A percentile compares a stretch with the other conserved stretches of the same genome.
Evolutionary conservation across 1,140 invertebrate species (phyloP).

Genomic region (Drosophila lacteicornis): DNA sequence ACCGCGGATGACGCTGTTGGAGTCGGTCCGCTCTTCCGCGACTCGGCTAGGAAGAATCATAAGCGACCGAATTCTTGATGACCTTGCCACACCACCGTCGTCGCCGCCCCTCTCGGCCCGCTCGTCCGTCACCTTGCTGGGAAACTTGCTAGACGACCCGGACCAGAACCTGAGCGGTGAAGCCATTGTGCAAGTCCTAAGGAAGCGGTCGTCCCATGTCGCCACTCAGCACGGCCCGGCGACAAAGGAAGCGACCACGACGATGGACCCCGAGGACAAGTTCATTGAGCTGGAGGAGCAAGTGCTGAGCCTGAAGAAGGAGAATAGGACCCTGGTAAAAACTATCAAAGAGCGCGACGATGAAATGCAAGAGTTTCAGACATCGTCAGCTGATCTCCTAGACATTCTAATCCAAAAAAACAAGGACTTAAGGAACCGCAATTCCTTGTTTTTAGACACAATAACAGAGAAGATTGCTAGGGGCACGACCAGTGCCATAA

Average conservation of each 20-base stretch:
- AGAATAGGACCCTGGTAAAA: conserved; percentile 52
- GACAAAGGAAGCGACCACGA: not conserved
- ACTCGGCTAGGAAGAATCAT: too few relatives aligned
- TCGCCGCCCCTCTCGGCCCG: too few relatives aligned
- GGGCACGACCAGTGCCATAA: not conserved
- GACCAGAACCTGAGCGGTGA: too few relatives aligned
- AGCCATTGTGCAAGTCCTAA: too few relatives aligned
- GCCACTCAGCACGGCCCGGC: too few relatives aligned
- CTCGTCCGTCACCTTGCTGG: too few relatives aligned
- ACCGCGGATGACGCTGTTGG: too few relatives aligned
- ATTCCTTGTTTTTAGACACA: conserved; percentile 22
- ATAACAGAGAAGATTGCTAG: not conserved
- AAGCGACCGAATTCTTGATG: too few relatives aligned
- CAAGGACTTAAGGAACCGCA: conserved; percentile 36
- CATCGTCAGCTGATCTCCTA: conserved; percentile 17
- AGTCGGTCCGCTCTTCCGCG: too few relatives aligned
- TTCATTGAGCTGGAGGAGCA: conserved; percentile 70
- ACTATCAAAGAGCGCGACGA: conserved; percentile 39
- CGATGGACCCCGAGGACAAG: conserved; percentile 55
- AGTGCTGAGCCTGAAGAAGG: conserved; percentile 67
- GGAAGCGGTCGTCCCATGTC: too few relatives aligned
- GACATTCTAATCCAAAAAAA: conserved; percentile 43
- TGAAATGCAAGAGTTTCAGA: conserved; percentile 29
- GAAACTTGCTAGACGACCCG: too few relatives aligned
- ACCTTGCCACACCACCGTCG: too few relatives aligned